Base-by-base conservation (phyloP, 2,113 vertebrate species). In the Casuarius casuarius region DNA sequence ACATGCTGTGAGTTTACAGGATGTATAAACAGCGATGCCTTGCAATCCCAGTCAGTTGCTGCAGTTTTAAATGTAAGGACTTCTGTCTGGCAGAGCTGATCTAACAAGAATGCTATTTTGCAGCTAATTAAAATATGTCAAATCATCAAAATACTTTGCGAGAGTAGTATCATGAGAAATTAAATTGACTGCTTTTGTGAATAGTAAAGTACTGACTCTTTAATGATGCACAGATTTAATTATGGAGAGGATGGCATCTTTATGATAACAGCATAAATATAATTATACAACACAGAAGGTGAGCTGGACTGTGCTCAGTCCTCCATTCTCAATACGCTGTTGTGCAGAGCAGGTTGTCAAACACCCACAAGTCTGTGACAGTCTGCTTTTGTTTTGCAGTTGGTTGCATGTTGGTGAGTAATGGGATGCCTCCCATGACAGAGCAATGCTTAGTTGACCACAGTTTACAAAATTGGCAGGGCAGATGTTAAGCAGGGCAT, bases 311-410 rank as follows among this genome's bases (percentile, higher is more conserved):
- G 20, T 72, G 52, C 82, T 87, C 62, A 40, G 52, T 52, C 74
- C 94, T 70, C 71, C 23, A 2, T 92, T 94, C 67, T 82, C 1
- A 0, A 74, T 0, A 0, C 0, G 0, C 94, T 95, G 87, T 91
- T 97, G 89, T 82, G 90, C 81, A 62, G 84, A 73, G 66, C 84
- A 95, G 94, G 84, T 80, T 97, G 81, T 95, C 93, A 92, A 89
- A 94, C 91, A 95, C 71, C 62, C 89, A 91, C 91, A 84, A 82
- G 74, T 65, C 93, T 84, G 89, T 82, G 84, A 87, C 84, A 79
- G 87, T 31, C 87, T 85, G 89, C 87, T 89, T 94, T 95, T 89
- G 82, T 82, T 95, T 75, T 4, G 3, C 81, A 87, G 84, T 56
- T 9, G 1, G 22, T 51, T 75, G 87, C 91, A 49, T 0, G 2